Conservation (phyloP, 2,113 vertebrate species). For the Fregetta grallaria region DNA sequence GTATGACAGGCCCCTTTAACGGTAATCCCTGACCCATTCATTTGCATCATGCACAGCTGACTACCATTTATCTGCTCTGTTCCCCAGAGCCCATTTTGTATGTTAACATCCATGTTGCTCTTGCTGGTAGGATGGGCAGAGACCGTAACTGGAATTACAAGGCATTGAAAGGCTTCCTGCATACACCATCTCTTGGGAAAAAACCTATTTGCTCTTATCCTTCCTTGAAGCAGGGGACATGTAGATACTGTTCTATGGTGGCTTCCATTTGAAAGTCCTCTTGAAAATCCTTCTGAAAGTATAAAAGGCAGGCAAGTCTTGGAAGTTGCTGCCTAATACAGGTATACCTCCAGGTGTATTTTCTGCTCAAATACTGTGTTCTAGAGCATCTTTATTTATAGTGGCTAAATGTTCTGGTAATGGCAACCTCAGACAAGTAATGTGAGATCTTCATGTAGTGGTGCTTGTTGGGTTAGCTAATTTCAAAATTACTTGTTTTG, state of each 20-base stretch:
- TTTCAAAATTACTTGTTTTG: not conserved
- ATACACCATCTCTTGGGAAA: not conserved
- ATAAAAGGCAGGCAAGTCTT: not conserved
- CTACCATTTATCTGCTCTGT: not conserved
- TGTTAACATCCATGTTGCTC: not conserved
- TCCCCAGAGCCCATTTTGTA: not conserved
- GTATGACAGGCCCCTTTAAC: not conserved
- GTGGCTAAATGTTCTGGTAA: not conserved
- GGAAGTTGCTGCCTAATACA: not conserved
- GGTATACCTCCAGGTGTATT: not conserved
- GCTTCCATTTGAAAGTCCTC: not conserved
- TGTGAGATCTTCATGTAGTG: not conserved
- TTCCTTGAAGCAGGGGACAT: not conserved
- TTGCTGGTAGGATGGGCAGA: not conserved
- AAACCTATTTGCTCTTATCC: not conserved
- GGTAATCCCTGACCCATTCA: not conserved
- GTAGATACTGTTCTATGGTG: not conserved
- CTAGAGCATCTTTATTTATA: not conserved
- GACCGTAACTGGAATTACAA: not conserved
- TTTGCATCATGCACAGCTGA: not conserved
- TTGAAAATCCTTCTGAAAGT: not conserved
- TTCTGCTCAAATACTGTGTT: not conserved
- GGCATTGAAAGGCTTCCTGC: not conserved
- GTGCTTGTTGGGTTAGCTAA: not conserved
- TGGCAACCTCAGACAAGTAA: not conserved